phyloP scores from a whole-genome alignment of 2,797 vertebrate species.

The Orientallactaga sibirica region DNA sequence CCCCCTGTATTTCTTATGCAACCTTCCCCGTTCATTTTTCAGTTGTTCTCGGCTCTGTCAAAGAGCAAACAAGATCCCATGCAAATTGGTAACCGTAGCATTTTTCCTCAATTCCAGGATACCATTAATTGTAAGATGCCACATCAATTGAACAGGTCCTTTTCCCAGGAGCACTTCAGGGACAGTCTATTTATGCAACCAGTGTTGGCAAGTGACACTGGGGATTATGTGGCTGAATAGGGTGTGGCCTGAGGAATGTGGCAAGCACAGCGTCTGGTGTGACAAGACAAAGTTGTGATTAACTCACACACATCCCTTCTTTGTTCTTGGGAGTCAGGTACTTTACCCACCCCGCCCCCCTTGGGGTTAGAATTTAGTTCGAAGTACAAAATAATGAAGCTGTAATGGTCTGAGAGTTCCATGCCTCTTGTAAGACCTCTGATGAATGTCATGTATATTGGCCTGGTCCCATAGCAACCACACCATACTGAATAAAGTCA shows the following conservation, averaged over 20 bases:
- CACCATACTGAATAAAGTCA: constrained; percentile 59
- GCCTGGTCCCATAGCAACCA: constrained; percentile 53
- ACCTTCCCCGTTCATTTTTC: background rate
- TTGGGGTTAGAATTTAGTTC: constrained; percentile 62
- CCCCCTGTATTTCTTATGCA: background rate
- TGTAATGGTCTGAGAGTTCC: constrained; percentile 62
- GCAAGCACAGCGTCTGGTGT: background rate
- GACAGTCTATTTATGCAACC: background rate
- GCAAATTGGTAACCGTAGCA: background rate
- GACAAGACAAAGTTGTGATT: background rate
- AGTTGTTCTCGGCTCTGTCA: background rate
- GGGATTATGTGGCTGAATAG: background rate
- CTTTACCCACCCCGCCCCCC: background rate
- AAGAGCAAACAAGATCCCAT: background rate
- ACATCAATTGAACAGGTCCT: background rate
- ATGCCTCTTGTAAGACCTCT: constrained; percentile 64
- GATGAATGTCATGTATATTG: constrained; percentile 67
- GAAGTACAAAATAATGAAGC: constrained; percentile 71
- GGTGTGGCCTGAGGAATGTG: background rate
- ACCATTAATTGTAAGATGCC: constrained; percentile 24
- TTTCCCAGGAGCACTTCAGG: background rate
- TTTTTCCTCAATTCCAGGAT: constrained; percentile 11
- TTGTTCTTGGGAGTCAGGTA: constrained; percentile 21
- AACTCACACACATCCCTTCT: background rate
- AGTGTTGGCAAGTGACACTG: background rate